Evolutionary conservation across 1,140 invertebrate species (phyloP).

Genomic region (Lerema accius): DNA sequence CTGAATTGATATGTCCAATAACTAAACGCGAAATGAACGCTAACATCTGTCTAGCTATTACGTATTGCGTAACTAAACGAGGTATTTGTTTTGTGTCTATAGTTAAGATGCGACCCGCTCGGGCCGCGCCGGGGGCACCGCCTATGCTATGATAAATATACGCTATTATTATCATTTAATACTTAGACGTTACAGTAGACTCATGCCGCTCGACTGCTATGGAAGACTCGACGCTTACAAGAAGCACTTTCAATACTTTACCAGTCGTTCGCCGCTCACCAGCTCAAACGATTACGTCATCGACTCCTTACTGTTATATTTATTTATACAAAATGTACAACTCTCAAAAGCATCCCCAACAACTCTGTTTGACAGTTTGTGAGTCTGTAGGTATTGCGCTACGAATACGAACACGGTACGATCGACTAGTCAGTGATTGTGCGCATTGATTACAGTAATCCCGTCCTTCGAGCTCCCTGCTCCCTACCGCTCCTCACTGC

Average conservation of each 20-base stretch:
- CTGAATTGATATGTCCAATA: slow-evolving; percentile 81
- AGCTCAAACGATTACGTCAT: slow-evolving; percentile 68
- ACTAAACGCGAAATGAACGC: slow-evolving; percentile 77
- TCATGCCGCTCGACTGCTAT: slow-evolving; percentile 74
- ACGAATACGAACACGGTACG: slow-evolving; percentile 34
- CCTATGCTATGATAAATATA: slow-evolving; percentile 76
- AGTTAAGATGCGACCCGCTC: slow-evolving; percentile 63
- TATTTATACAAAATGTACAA: slow-evolving; percentile 81
- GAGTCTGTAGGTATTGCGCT: slow-evolving; percentile 50
- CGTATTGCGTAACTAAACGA: slow-evolving; percentile 77
- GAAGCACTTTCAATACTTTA: slow-evolving; percentile 76
- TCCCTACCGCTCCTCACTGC: too few species aligned
- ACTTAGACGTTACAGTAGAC: slow-evolving; percentile 77
- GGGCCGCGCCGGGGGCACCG: slow-evolving; percentile 53
- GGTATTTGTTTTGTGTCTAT: slow-evolving; percentile 80
- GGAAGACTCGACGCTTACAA: slow-evolving; percentile 81
- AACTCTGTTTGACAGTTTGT: slow-evolving; percentile 55
- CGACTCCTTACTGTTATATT: slow-evolving; percentile 73
- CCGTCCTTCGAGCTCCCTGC: slow-evolving; percentile 5
- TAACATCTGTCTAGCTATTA: slow-evolving; percentile 72
- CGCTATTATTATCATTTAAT: slow-evolving; percentile 82
- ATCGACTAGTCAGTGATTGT: slow-evolving; percentile 35
- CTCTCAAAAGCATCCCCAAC: slow-evolving; percentile 70
- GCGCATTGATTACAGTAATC: slow-evolving; percentile 45
- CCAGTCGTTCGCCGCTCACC: slow-evolving; percentile 73